Conservation (phyloP, 2,888 invertebrate species). For the Spodoptera littoralis region DNA sequence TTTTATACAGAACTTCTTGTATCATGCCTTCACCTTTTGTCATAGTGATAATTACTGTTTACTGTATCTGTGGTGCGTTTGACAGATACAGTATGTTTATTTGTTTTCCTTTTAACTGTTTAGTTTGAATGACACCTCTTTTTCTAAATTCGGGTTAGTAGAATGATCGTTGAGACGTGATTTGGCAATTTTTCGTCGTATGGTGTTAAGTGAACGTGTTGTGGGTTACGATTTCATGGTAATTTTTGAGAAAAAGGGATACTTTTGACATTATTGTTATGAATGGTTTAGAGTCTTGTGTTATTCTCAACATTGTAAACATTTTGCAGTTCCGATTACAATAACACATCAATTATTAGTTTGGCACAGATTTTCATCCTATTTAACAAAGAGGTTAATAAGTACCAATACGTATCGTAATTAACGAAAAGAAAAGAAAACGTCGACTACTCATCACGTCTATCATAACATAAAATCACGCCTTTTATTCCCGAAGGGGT, state of each 20-base stretch:
- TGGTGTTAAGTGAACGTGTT: neutral
- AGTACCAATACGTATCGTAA: no score
- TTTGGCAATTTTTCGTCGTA: constrained; percentile 29
- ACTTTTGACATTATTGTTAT: no score
- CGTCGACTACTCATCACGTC: no score
- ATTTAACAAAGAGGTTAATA: no score
- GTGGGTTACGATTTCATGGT: constrained; percentile 14
- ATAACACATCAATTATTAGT: no score
- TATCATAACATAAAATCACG: no score
- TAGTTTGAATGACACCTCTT: constrained; percentile 49
- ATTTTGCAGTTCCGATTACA: no score
- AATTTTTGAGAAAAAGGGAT: constrained; percentile 11
- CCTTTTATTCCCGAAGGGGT: no score
- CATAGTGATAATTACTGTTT: constrained; percentile 70
- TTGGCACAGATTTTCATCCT: no score
- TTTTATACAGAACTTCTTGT: constrained; percentile 60
- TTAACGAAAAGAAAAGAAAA: no score
- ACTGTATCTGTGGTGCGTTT: constrained; percentile 32
- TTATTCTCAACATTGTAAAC: no score
- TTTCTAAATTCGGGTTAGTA: constrained; percentile 24
- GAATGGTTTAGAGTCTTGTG: neutral
- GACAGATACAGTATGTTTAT: constrained; percentile 42
- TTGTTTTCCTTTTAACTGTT: constrained; percentile 41
- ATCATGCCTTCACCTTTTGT: constrained; percentile 61
- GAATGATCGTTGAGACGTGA: constrained; percentile 28